Evolutionary conservation across 2,888 invertebrate genomes (phyloP), one percentile per base, ranked within the genome.

Genomic region (Drosophila vallismaia): DNA sequence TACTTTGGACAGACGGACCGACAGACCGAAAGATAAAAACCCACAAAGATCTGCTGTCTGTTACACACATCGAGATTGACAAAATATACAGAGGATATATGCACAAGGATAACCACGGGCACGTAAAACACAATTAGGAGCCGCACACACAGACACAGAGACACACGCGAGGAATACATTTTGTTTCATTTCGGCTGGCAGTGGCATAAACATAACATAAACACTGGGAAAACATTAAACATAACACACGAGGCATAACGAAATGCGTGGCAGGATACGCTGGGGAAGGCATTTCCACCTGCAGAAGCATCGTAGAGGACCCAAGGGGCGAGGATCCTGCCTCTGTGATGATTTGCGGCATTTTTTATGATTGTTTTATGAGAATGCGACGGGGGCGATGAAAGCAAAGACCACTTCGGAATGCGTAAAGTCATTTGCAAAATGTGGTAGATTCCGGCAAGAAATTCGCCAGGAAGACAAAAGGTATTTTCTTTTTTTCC

Each of bases 281-380:
- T 14, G 14, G 7, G 19, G 19, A 19, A 19, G 19, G 19, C 19
- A 19, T 8, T 42, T 40, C 38, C 42, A 62, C 40, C 52, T 62
- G 71, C n/a, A 8, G 40, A n/a, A 33, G 12, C 45, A 51, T 26
- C 40, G 29, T 44, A 10, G 38, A 29, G 42, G 26, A 28, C 40
- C 49, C 52, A 49, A 7, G 40, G 14, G 40, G 40, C 12, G 19
- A 19, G 40, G 7, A 19, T 42, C 40, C 40, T 19, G 14, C 40
- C 5, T n/a, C 19, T 36, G 42, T 53, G 63, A 51, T 71, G 62
- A 71, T 67, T 67, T 76, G 73, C 54, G 57, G 63, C 56, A 55
- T 77, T 75, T 71, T 72, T 64, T 64, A 64, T 64, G 68, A 76
- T 79, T 77, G 71, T 31, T 54, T 69, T 79, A 60, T 58, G 69